Base-by-base conservation (phyloP, 2,113 vertebrate genomes). In the Ciconia maguari region DNA sequence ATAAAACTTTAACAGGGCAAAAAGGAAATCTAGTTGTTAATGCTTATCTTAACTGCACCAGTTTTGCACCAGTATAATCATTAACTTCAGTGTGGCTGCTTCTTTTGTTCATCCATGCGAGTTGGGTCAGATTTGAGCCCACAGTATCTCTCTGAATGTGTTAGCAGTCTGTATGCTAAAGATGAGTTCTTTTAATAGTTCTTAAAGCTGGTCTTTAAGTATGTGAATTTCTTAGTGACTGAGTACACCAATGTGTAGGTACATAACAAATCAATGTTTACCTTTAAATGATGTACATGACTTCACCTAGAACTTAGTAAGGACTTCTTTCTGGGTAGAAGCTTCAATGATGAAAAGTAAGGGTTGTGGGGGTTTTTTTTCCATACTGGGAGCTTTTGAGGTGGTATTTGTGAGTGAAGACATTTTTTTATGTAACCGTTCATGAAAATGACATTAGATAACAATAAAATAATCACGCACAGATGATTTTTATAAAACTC, bases 1-100 rank as follows among this genome's bases (percentile, higher is more conserved):
- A 88, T 36, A 84, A 92, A 92, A 65, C 15, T 87, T 76, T 65
- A 92, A 44, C 1, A 2, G 9, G 49, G 16, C 13, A 72, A 87
- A 81, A 94, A 44, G 49, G 30, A 95, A 95, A 76, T 76, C 44
- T 58, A 38, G 18, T 32, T 91, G 25, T 77, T 83, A 48, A 60
- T 0, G 3, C 27, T 93, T 74, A 41, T 61, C 48, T 83, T 87
- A 62, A 44, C n/a, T 36, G 9, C 30, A 38, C 7, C 7, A 55
- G 17, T 70, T 95, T 87, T 89, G 42, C 3, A 20, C 29, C 24
- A 65, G 16, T 51, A 44, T 48, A 86, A 83, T 68, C 7, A 86
- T 69, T 79, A 54, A 62, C 27, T 46, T 68, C 72, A 60, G 4
- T 8, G 65, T 83, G 42, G 20, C 29, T 92, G 26, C 51, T 46